Conservation (phyloP, 2,797 vertebrate species). For the Peromyscus melanophrys region DNA sequence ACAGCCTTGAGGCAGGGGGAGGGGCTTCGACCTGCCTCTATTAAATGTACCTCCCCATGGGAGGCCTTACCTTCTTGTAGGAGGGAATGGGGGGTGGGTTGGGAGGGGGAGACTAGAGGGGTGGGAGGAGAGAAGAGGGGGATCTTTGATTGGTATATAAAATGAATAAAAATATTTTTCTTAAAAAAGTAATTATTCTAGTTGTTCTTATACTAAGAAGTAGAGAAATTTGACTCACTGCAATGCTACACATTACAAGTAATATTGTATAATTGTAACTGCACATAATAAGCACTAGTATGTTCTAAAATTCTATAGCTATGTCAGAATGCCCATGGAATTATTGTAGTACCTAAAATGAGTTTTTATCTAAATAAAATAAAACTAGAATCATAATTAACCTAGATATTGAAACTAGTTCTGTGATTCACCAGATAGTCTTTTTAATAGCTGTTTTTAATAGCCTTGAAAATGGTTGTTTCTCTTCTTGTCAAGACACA, state of each 20-base stretch:
- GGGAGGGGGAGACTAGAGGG: no score
- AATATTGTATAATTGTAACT: background rate
- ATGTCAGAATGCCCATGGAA: slow-evolving; percentile 25
- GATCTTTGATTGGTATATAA: no score
- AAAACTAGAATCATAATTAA: background rate
- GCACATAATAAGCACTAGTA: background rate
- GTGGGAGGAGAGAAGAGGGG: no score
- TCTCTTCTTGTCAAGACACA: slow-evolving; percentile 6
- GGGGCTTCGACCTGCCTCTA: no score
- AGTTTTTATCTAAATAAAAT: slow-evolving; percentile 43
- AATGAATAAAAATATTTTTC: no score
- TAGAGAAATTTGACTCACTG: background rate
- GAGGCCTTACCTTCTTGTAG: no score
- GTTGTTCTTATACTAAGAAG: background rate
- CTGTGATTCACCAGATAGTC: background rate
- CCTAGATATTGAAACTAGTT: slow-evolving; percentile 9
- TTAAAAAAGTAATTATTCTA: background rate
- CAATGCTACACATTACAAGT: slow-evolving; percentile 6
- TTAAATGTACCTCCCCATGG: no score
- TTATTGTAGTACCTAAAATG: background rate
- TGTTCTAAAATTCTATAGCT: slow-evolving; percentile 43
- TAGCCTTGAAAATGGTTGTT: slow-evolving; percentile 19
- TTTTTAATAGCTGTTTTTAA: background rate
- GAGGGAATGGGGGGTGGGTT: no score
- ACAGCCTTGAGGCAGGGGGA: no score